Base-by-base conservation (phyloP, 1,140 invertebrate genomes). In the Pentalonia nigronervosa region DNA sequence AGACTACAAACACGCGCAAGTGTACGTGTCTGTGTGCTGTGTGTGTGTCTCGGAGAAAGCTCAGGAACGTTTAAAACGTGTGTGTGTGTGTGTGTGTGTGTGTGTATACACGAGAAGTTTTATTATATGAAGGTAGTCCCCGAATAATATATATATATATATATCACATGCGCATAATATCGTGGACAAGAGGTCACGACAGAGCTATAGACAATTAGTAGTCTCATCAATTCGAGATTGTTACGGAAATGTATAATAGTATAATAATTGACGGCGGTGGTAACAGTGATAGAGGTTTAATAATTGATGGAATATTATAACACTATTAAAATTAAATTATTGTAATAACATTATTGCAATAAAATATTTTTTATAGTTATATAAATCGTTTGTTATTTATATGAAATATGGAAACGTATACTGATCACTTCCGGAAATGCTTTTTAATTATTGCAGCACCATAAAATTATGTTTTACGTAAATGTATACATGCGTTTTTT, bases 11-110 rank as follows among this genome's bases (percentile, higher is more conserved):
- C 47, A 88, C 30, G 30, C 7, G 0, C 9, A n/a, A 53, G 2
- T 14, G 11, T 56, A 14, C 36, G 30, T 47, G 17, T 50, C 11
- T 86, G 25, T 34, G 86, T 48, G 17, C 30, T 47, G 17, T 50
- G 25, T 86, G 25, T 34, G 86, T 34, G 17, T n/a, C 30, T 88
- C 86, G 86, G 86, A 88, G 86, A 88, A 88, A 88, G 86, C 86
- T 50, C 86, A 48, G n/a, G 7, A 88, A 88, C 86, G 20, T 88
- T 50, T 88, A 53, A 34, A 34, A 56, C 34, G 34, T 45, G 30
- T 45, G 34, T 45, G 17, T 81, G 34, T 41, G 48, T 17, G 30
- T 1, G 30, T 48, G 45, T 89, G 21, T 48, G 47, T n/a, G 20
- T 47, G 25, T 47, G 11, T 20, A 2, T 89, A 56, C 2, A 56